These are phyloP conservation scores for Tyria jacobaeae DNA, from an alignment of 2,888 invertebrate species.

Conservation along the genomic window DNA sequence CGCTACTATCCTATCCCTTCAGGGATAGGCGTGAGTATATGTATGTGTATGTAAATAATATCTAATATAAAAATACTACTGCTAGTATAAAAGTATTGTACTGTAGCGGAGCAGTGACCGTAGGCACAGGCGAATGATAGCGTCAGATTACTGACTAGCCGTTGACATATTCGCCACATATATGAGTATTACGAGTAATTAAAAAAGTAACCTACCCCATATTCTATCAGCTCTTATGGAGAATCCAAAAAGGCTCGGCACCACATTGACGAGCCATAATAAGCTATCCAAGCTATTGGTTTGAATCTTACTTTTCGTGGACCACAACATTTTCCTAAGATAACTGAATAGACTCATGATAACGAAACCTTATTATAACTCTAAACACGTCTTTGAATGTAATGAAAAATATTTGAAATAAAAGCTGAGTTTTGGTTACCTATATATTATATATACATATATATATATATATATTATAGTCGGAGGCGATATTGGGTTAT, in stretches of 20 bases:
- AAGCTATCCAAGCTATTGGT: slow-evolving; percentile 61
- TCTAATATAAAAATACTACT: too few species aligned
- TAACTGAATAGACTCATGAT: slow-evolving; percentile 38
- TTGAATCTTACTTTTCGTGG: slow-evolving; percentile 45
- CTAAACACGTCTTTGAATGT: not conserved
- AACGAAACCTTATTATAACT: not conserved
- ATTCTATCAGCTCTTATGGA: slow-evolving; percentile 57
- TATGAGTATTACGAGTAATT: not conserved
- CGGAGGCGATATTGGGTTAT: not conserved
- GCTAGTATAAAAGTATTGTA: too few species aligned
- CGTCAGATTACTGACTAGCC: too few species aligned
- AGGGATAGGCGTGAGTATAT: too few species aligned
- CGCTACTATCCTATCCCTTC: too few species aligned
- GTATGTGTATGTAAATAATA: too few species aligned
- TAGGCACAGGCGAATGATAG: too few species aligned
- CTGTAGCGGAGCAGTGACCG: too few species aligned
- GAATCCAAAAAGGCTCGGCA: slow-evolving; percentile 64
- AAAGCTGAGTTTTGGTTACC: not conserved
- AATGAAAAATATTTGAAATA: not conserved
- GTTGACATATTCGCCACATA: not conserved
- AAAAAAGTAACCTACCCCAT: slow-evolving; percentile 45
- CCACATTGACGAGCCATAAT: slow-evolving; percentile 63
- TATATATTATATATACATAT: too few species aligned
- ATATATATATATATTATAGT: not conserved
- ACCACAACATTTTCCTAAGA: slow-evolving; percentile 31